Evolutionary conservation across 2,113 vertebrate species (phyloP), one percentile per base, ranked within the genome.

Genomic region (Channa maculata): DNA sequence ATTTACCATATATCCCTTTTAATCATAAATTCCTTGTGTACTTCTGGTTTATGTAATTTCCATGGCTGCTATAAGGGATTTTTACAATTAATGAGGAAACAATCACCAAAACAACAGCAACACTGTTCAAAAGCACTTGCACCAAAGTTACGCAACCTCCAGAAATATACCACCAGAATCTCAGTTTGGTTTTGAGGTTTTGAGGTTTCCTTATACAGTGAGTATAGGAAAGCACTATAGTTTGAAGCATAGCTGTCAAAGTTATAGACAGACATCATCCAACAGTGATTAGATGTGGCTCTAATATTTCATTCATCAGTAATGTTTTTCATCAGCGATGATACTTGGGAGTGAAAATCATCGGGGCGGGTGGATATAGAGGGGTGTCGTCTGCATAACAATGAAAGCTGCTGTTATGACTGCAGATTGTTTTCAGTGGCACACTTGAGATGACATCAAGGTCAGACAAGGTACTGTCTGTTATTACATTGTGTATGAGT

Each of bases 331-430:
- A 24, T 68, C n/a, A n/a, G n/a, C 10, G 9, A 65, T 41, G 51
- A 38, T 63, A 62, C 24, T 48, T 77, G 8, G 15, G 37, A 61
- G 5, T 34, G 39, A 59, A 59, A 71, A 65, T 36, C 2, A 41
- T 54, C 8, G 38, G 13, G 43, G 52, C 39, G 53, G 55, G 36
- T 8, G 15, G 55, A 38, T 7, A 11, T 39, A 41, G 2, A 45
- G n/a, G 15, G 10, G 8, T 11, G 11, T 48, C 12, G 9, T 53
- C 34, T 39, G 57, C 57, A 68, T 54, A 39, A 65, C 37, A 71
- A 43, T 72, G 61, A 36, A 11, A 48, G 3, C 15, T 14, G 34
- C 38, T 46, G 8, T 5, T 15, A 1, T 51, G 52, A 58, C 37
- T 51, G 1, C 37, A 44, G 43, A 63, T 41, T 41, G 39, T 7